Conservation (phyloP, 2,113 vertebrate species). For the Paratilapia polleni region DNA sequence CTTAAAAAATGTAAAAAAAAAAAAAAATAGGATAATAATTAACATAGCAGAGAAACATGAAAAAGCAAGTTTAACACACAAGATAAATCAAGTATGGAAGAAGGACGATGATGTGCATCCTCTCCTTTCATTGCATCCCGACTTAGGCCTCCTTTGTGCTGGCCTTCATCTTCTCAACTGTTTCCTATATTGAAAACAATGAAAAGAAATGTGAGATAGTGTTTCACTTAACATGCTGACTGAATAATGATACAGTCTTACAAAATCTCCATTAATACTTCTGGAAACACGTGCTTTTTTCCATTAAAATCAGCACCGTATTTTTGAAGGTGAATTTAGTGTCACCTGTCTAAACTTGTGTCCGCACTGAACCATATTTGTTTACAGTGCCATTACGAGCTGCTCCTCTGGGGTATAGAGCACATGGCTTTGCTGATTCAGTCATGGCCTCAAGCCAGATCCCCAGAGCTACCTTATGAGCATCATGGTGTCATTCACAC, state of each 20-base stretch:
- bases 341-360: neutral
- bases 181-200: slow-evolving; percentile 83
- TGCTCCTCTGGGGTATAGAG: slow-evolving; percentile 28
- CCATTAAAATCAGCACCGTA: neutral
- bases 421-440: slow-evolving; percentile 55
- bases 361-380: slow-evolving; percentile 7
- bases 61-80: slow-evolving; percentile 62
- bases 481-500: neutral
- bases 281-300: neutral
- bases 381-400: slow-evolving; percentile 15
- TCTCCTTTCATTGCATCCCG: slow-evolving; percentile 37
- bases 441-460: slow-evolving; percentile 49
- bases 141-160: slow-evolving; percentile 92
- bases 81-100: slow-evolving; percentile 74
- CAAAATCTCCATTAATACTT: neutral
- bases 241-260: neutral
- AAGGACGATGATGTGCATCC: slow-evolving; percentile 51
- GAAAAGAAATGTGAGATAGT: neutral
- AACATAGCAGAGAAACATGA: slow-evolving; percentile 68
- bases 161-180: slow-evolving; percentile 89
- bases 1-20: slow-evolving; percentile 58
- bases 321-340: neutral
- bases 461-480: slow-evolving; percentile 17
- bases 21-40: slow-evolving; percentile 53
- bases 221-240: neutral